Conservation (phyloP, 2,113 vertebrate species). For the Ptychochromis oligacanthus region DNA sequence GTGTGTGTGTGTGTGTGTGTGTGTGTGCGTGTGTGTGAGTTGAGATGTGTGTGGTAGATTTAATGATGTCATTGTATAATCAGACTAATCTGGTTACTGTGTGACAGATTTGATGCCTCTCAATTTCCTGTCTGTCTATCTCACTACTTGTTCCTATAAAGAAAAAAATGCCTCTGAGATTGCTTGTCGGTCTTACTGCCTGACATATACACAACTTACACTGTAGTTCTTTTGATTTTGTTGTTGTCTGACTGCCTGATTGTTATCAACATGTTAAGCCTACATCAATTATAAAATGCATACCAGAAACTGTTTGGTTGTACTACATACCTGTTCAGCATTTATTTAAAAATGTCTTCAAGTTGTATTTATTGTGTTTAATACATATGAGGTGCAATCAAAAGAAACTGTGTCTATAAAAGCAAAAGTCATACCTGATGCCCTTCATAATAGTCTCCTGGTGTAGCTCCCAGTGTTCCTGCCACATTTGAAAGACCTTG, state of each 20-base stretch:
- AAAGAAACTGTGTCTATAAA: neutral
- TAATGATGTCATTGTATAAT: constrained; percentile 59
- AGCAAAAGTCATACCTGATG: neutral
- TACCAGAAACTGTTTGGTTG: no score
- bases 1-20: constrained; percentile 20
- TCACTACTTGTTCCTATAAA: neutral
- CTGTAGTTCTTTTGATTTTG: neutral
- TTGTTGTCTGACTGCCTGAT: neutral
- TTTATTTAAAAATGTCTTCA: no score
- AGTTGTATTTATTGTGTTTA: neutral
- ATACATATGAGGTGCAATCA: neutral
- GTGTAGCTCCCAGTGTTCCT: neutral
- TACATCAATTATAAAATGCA: neutral
- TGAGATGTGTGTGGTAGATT: constrained; percentile 22
- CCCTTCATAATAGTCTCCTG: neutral
- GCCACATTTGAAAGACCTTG: neutral
- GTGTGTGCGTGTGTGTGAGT: no score
- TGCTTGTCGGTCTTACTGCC: neutral
- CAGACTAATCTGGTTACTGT: constrained; percentile 64
- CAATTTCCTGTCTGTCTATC: constrained; percentile 42
- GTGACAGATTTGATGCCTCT: constrained; percentile 56
- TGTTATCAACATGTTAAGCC: neutral
- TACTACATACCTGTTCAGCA: no score
- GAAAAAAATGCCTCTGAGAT: neutral
- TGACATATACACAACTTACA: neutral